Evolutionary conservation across 2,888 invertebrate species (phyloP).

Genomic region (Drosophila neotestacea): DNA sequence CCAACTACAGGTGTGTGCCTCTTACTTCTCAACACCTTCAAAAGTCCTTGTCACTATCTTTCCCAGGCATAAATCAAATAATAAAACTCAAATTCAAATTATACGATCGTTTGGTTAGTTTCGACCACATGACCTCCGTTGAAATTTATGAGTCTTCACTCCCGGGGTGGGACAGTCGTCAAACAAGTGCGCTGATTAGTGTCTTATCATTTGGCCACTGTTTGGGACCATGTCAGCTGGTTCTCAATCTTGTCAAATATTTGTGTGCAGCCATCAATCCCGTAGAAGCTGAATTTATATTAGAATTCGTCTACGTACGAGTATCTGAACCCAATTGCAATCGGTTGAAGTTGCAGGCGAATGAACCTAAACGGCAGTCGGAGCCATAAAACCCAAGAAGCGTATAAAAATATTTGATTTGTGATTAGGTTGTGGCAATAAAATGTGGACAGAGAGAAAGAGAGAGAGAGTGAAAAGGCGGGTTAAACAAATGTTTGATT

Average conservation of each 20-base stretch:
- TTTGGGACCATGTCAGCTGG: constrained; percentile 39
- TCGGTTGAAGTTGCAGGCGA: constrained; percentile 35
- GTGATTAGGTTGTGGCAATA: constrained; percentile 61
- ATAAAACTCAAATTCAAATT: constrained; percentile 65
- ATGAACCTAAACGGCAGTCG: constrained; percentile 54
- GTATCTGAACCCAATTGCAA: constrained; percentile 21
- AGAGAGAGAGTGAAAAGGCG: constrained; percentile 12
- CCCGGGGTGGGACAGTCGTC: constrained; percentile 15
- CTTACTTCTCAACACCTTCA: constrained; percentile 7
- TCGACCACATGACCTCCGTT: constrained; percentile 32
- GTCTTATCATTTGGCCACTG: constrained; percentile 60
- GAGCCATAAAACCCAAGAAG: constrained; percentile 59
- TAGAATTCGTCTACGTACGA: neutral
- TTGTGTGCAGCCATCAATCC: constrained; percentile 62
- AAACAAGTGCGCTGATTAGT: constrained; percentile 72
- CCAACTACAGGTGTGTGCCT: no score
- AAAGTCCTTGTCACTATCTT: constrained; percentile 19
- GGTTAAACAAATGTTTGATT: constrained; percentile 40
- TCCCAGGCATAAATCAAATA: constrained; percentile 62
- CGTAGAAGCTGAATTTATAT: constrained; percentile 18
- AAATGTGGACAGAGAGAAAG: constrained; percentile 29
- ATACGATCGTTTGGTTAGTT: constrained; percentile 29
- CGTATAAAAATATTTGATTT: constrained; percentile 73
- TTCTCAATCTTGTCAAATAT: constrained; percentile 64
- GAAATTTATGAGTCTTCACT: constrained; percentile 52